These are phyloP conservation scores for Herpailurus yagouaroundi DNA, from an alignment of 2,113 vertebrate species.

Conservation along the genomic window DNA sequence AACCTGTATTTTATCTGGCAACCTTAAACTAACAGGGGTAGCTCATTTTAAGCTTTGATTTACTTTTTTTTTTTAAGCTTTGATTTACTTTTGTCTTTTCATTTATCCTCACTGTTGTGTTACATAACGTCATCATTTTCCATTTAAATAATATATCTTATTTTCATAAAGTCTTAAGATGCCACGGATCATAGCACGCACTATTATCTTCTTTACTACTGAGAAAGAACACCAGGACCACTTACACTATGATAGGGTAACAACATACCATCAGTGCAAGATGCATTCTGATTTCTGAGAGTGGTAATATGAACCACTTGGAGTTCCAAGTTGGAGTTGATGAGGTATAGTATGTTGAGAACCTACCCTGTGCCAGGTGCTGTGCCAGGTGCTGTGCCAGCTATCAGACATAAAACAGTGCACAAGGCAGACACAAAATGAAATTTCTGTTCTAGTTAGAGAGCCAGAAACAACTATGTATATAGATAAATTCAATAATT, in stretches of 20 bases:
- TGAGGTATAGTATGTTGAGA: neutral
- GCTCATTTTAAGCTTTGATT: neutral
- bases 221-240: neutral
- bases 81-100: neutral
- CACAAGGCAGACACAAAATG: neutral
- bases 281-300: neutral
- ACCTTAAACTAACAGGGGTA: neutral
- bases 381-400: neutral
- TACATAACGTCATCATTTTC: neutral
- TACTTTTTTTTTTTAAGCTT: neutral
- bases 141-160: neutral
- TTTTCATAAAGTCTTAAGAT: slow-evolving; percentile 5
- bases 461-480: neutral
- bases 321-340: too few relatives aligned
- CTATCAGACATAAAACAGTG: neutral
- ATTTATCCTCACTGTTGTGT: neutral
- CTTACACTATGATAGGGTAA: neutral
- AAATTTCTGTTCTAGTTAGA: neutral
- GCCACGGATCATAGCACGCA: neutral
- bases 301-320: too few relatives aligned
- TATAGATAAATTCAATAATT: neutral
- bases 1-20: neutral
- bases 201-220: neutral
- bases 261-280: neutral
- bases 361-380: neutral